Conservation (phyloP, 2,113 vertebrate genomes). For the Charina bottae region DNA sequence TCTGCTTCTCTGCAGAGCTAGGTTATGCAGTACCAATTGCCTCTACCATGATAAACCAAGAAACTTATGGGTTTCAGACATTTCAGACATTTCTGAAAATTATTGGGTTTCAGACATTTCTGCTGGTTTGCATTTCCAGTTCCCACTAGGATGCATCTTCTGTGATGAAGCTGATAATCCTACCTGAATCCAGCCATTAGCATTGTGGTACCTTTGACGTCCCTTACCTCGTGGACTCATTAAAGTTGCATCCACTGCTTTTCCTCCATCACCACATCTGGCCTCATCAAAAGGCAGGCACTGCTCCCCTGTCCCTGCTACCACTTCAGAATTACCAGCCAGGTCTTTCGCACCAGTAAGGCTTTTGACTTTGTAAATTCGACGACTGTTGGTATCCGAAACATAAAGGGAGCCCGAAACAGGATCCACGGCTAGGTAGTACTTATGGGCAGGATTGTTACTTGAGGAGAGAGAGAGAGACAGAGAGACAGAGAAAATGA, state of each 20-base stretch:
- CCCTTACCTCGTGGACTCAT: constrained; percentile 96
- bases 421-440: constrained; percentile 97
- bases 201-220: constrained; percentile 34
- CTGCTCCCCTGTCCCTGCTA: constrained; percentile 96
- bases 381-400: constrained; percentile 95
- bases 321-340: constrained; percentile 91
- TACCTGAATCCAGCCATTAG: constrained; percentile 46
- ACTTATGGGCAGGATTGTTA: constrained; percentile 98
- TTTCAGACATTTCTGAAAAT: too few species aligned
- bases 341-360: constrained; percentile 86
- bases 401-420: constrained; percentile 92
- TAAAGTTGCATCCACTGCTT: constrained; percentile 94
- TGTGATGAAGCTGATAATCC: constrained; percentile 63
- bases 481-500: constrained; percentile 39
- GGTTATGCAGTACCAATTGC: not conserved
- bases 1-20: constrained; percentile 25
- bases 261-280: constrained; percentile 95
- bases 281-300: constrained; percentile 96
- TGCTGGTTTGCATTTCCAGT: constrained; percentile 46
- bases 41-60: constrained; percentile 7
- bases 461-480: constrained; percentile 75
- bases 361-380: constrained; percentile 90
- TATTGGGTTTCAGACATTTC: not conserved
- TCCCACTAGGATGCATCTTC: constrained; percentile 30
- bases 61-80: too few species aligned